phyloP scores from a whole-genome alignment of 2,888 invertebrate genomes.

The Drepanosiphum platanoidis region DNA sequence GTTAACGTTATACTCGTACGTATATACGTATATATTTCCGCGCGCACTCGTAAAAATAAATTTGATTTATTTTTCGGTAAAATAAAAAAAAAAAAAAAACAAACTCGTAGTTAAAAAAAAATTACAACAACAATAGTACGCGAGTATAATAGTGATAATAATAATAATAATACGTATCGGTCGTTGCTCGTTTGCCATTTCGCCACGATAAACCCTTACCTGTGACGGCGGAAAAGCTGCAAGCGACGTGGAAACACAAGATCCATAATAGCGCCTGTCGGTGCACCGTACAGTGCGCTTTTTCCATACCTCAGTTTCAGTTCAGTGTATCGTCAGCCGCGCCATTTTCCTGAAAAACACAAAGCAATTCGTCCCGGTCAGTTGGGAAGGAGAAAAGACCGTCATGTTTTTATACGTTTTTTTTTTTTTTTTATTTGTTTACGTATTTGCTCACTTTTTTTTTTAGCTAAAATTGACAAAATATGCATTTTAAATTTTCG shows the following conservation, averaged over 20 bases:
- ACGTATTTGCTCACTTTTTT: too few species aligned
- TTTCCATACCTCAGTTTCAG: slow-evolving; percentile 54
- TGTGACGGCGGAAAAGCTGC: slow-evolving; percentile 24
- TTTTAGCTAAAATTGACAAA: too few species aligned
- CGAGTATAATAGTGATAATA: background rate
- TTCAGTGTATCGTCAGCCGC: background rate
- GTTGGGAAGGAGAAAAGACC: too few species aligned
- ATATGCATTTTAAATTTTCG: too few species aligned
- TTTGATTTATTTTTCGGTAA: background rate
- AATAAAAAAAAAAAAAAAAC: background rate
- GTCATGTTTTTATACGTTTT: too few species aligned
- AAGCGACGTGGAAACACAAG: slow-evolving; percentile 41
- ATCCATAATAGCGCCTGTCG: slow-evolving; percentile 55
- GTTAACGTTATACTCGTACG: too few species aligned
- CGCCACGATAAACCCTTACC: background rate
- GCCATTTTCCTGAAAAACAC: slow-evolving; percentile 37
- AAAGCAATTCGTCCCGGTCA: background rate
- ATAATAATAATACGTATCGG: background rate
- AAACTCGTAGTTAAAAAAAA: background rate
- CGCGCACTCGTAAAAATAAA: background rate
- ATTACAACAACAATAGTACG: background rate
- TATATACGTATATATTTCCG: background rate
- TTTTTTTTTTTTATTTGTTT: too few species aligned
- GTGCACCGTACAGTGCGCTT: slow-evolving; percentile 39
- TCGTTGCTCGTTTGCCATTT: too few species aligned